Percentiles rank a stretch among this genome's conserved stretches.
These are phyloP conservation scores for Ctenosaura bakeri DNA, from an alignment of 2,797 vertebrate genomes.

Conservation along the genomic window DNA sequence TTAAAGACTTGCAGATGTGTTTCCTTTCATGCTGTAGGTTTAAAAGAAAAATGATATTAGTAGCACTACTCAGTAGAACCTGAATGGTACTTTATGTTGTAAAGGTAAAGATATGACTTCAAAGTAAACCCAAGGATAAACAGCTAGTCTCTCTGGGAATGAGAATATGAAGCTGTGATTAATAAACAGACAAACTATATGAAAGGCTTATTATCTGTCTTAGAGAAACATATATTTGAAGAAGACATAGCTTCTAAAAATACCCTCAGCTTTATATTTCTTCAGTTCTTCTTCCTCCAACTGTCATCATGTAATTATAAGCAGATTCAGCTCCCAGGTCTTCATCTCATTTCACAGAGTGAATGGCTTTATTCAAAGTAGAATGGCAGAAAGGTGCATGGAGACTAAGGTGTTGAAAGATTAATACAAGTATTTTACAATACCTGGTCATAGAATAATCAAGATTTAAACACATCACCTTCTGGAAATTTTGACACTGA, in stretches of 20 bases:
- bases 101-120: no score
- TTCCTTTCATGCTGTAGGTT: no score
- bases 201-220: background rate
- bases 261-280: constrained; percentile 6
- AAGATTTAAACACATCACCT: background rate
- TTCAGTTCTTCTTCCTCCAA: background rate
- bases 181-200: background rate
- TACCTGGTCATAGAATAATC: background rate
- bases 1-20: no score
- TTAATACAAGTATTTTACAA: background rate
- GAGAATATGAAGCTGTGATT: background rate
- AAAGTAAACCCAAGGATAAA: no score
- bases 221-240: constrained; percentile 10
- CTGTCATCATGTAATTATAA: constrained; percentile 3
- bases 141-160: no score
- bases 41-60: no score
- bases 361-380: background rate
- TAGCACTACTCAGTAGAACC: no score
- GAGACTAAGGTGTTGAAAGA: background rate
- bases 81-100: no score
- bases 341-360: background rate
- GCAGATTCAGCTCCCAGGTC: background rate
- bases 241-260: constrained; percentile 34
- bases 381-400: background rate
- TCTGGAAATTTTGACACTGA: background rate